Base-by-base conservation (phyloP, 2,888 invertebrate genomes). In the Drosophila algonquin region DNA sequence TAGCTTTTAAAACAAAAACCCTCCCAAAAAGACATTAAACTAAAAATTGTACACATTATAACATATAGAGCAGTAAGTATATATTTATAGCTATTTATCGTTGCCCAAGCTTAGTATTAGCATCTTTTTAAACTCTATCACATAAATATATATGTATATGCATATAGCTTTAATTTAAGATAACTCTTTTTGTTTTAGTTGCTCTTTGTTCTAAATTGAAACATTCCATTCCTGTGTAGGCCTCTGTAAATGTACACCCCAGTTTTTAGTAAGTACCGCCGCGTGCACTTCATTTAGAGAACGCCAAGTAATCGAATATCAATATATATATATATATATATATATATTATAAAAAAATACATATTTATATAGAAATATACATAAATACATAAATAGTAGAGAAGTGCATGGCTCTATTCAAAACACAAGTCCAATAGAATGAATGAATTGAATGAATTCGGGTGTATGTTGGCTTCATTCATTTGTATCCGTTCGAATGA, bases 61-160 rank as follows among this genome's bases (percentile, higher is more conserved):
- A 2, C 7, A 40, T n/a, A 40, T 40, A 40, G 7, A n/a, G 68
- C 44, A 40, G 45, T 46, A 73, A 56, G 60, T 65, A 63, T 71
- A 76, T 55, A 40, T 56, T 77, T 21, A 0, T 80, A 75, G 60
- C 54, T 75, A 80, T 75, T 81, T 83, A 80, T 86, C 65, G 54
- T 69, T 67, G 44, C 54, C 63, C 12, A 50, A 65, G 61, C 54
- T 58, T 81, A 86, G 81, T 86, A 81, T 86, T 81, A 81, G 70
- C 71, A 63, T 32, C 46, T 47, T 6, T 30, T 52, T 12, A 40
- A 35, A 46, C 14, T 14, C 12, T 10, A 35, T 12, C 3, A 10
- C 32, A 32, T 5, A 21, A 27, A 35, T 12, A 21, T 27, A 51
- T 9, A 10, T 4, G 3, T 35, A 50, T 24, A n/a, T 57, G 12